Evolutionary conservation across 2,797 vertebrate genomes (phyloP), one percentile per base, ranked within the genome.

Genomic region (Eleutherodactylus coqui): DNA sequence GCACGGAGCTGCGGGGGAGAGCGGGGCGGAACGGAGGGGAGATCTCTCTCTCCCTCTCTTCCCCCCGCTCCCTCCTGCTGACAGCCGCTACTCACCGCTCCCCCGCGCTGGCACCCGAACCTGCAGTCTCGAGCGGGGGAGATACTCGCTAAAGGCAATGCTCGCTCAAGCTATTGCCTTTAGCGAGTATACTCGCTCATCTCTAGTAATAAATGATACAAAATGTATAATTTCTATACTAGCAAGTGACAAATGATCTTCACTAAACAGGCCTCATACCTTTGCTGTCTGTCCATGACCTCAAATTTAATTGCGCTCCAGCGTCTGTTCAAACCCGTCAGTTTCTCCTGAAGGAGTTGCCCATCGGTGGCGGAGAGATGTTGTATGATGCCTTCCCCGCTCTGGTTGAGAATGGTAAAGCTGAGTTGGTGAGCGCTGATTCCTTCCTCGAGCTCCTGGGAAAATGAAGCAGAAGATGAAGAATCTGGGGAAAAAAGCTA

Each of bases 381-480:
- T 80, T 95, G 93, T 80, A 96, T 94, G 86, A 99, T 96, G 76
- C 92, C 93, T 87, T 97, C 95, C 34, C 96, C 97, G 0, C 95
- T 95, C 88, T 88, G 94, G 90, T 93, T 96, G 32, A 99, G 75
- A 0, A 89, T 89, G 1, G 91, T 91, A 89, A 98, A 88, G 85
- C 94, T 91, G 8, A 92, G 88, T 89, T 96, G 94, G 91, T 97
- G 97, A 90, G 91, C 95, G 83, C 88, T 90, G 73, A 98, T 82
- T 45, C 96, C 96, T 82, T 97, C 96, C 86, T 99, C 97, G 9
- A 99, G 93, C 81, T 98, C 97, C 98, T 99, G 89, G 36, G 79
- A 91, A 38, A 89, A 86, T 24, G 88, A 84, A 27, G 4, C 41
- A 83, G 14, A 43, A 85, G 21, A 36, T 6, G 45, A 76, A 82